phyloP scores from a whole-genome alignment of 2,888 invertebrate species.

The Encarsia formosa region DNA sequence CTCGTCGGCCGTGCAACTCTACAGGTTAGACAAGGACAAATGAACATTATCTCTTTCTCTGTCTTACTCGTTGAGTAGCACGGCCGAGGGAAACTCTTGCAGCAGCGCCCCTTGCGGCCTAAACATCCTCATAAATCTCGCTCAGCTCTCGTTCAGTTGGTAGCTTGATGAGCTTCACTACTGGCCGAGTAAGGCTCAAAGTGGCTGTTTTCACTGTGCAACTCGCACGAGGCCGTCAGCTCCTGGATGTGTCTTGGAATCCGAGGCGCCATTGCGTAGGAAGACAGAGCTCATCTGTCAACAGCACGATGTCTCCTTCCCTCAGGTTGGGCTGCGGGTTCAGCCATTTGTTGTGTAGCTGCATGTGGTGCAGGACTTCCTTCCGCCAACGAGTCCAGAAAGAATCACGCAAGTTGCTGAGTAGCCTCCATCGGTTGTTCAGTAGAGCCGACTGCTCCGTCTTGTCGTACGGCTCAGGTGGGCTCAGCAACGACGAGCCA shows the following conservation, averaged over 20 bases:
- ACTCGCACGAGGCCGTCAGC: conserved; percentile 3
- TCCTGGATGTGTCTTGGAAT: conserved; percentile 12
- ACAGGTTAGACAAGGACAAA: too few species aligned
- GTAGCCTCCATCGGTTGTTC: conserved; percentile 29
- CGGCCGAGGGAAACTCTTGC: too few species aligned
- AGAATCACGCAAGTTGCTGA: conserved; percentile 27
- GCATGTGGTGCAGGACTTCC: conserved; percentile 30
- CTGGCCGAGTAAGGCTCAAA: background rate
- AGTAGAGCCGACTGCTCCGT: background rate
- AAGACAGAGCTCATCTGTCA: conserved; percentile 14
- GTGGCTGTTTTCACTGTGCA: conserved; percentile 1
- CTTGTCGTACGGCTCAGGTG: background rate
- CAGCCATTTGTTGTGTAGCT: conserved; percentile 32
- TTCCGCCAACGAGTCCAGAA: conserved; percentile 30
- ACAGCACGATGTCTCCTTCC: conserved; percentile 8
- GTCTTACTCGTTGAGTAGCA: too few species aligned
- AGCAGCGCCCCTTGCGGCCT: too few species aligned
- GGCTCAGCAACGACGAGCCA: background rate
- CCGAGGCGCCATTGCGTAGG: conserved; percentile 14
- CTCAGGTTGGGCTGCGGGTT: conserved; percentile 1
- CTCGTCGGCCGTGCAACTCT: too few species aligned
- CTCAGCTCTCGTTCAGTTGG: background rate
- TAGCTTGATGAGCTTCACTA: conserved; percentile 11
- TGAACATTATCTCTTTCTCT: too few species aligned
- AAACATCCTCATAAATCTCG: background rate